Percentiles rank a stretch among this genome's conserved stretches.
phyloP scores from a whole-genome alignment of 2,888 invertebrate species.

The Hemistola chrysoprasaria region DNA sequence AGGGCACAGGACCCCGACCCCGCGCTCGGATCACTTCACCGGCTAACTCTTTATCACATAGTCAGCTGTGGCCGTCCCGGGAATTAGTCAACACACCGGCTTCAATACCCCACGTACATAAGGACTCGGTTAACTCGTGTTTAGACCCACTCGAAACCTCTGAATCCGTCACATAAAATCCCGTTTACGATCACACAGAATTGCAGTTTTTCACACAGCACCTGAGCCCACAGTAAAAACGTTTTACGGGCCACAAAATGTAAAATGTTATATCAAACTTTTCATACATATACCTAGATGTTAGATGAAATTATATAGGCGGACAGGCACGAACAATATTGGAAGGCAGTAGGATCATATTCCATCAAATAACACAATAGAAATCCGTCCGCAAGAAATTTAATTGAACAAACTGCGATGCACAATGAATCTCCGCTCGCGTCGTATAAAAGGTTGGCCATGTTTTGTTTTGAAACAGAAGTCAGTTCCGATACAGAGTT shows the following conservation, averaged over 20 bases:
- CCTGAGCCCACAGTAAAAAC: conserved; percentile 68
- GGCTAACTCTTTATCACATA: conserved; percentile 41
- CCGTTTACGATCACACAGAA: conserved; percentile 55
- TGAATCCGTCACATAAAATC: conserved; percentile 45
- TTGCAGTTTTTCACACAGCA: conserved; percentile 59
- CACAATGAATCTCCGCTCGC: conserved; percentile 31
- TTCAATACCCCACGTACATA: conserved; percentile 22
- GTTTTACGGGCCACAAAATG: conserved; percentile 63
- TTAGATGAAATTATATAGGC: no score
- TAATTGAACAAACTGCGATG: conserved; percentile 23
- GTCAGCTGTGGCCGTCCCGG: conserved; percentile 32
- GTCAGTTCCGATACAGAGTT: conserved; percentile 54
- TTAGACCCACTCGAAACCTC: conserved; percentile 29
- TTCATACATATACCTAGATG: conserved; percentile 26
- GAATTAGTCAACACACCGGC: conserved; percentile 32
- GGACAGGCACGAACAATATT: no score
- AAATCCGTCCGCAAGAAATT: conserved; percentile 8
- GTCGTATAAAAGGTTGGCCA: conserved; percentile 29
- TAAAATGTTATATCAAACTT: conserved; percentile 47
- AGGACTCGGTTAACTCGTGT: conserved; percentile 33
- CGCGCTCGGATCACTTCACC: conserved; percentile 54
- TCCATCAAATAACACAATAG: background rate
- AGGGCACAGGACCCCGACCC: conserved; percentile 48
- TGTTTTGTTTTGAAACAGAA: conserved; percentile 37
- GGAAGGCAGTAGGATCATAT: no score